A percentile compares a stretch with the other conserved stretches of the same genome.
Conservation (phyloP, 2,888 invertebrate genomes). For the Athripsodes cinereus region DNA sequence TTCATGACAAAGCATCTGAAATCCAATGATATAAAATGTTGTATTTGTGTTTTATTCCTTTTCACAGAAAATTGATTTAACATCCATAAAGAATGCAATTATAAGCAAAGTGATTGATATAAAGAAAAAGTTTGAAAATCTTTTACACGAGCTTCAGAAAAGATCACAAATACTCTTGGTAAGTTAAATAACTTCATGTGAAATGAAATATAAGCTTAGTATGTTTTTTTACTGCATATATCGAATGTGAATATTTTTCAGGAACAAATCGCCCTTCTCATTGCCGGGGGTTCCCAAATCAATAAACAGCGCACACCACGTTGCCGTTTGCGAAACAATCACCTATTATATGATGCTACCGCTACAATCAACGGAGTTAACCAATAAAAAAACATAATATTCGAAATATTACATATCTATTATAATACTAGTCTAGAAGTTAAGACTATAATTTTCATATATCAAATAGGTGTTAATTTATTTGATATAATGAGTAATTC, state of each 20-base stretch:
- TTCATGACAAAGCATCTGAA: too few species aligned
- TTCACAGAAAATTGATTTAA: slow-evolving; percentile 54
- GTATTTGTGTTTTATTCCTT: slow-evolving; percentile 8
- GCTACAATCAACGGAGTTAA: slow-evolving; percentile 44
- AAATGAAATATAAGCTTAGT: too few species aligned
- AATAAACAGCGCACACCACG: slow-evolving; percentile 50
- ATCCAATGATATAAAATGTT: too few species aligned
- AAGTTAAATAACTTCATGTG: slow-evolving; percentile 30
- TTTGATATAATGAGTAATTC: too few species aligned
- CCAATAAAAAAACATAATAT: too few species aligned
- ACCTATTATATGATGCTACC: slow-evolving; percentile 30
- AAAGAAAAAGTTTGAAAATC: slow-evolving; percentile 40
- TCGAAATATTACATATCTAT: too few species aligned
- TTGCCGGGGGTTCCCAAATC: slow-evolving; percentile 61
- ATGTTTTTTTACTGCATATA: too few species aligned
- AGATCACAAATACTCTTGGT: slow-evolving; percentile 51
- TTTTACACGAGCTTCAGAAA: slow-evolving; percentile 48
- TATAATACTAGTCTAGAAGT: too few species aligned
- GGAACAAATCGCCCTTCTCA: slow-evolving; percentile 59
- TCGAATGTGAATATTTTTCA: slow-evolving; percentile 33
- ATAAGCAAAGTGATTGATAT: slow-evolving; percentile 48
- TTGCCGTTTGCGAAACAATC: slow-evolving; percentile 42
- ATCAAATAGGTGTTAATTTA: too few species aligned
- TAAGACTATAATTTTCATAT: too few species aligned
- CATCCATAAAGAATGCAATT: slow-evolving; percentile 48